phyloP scores from a whole-genome alignment of 2,888 invertebrate species.

The Synanthedon myopaeformis region DNA sequence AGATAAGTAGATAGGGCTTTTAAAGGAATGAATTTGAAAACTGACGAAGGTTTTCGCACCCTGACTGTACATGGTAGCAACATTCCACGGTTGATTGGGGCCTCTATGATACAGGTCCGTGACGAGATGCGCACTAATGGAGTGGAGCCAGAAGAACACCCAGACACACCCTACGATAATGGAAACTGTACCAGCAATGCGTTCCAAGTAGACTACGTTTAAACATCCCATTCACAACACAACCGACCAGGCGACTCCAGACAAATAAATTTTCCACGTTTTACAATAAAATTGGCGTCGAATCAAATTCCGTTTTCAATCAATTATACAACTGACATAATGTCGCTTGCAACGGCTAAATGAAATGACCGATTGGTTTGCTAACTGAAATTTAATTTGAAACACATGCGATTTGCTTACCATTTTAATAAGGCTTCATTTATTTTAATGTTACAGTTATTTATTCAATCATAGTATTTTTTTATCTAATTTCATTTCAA shows the following conservation, averaged over 20 bases:
- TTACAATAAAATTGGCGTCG: slow-evolving; percentile 7
- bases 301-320: not conserved
- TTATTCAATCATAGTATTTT: no score
- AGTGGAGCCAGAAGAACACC: slow-evolving; percentile 71
- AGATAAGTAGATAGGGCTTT: no score
- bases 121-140: slow-evolving; percentile 74
- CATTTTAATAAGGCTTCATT: no score
- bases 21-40: no score
- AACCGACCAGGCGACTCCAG: not conserved
- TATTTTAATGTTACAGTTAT: no score
- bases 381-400: not conserved
- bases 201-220: slow-evolving; percentile 61
- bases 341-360: not conserved
- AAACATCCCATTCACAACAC: slow-evolving; percentile 10
- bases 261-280: slow-evolving; percentile 1
- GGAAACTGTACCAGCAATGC: slow-evolving; percentile 74
- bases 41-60: no score
- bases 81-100: no score
- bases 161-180: slow-evolving; percentile 67
- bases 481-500: no score
- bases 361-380: not conserved
- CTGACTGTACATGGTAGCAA: no score
- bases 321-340: slow-evolving; percentile 1
- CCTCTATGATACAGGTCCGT: slow-evolving; percentile 47
- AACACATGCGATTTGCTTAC: no score